Base-by-base conservation (phyloP, 1,140 invertebrate genomes). In the Parasteatoda tepidariorum region DNA sequence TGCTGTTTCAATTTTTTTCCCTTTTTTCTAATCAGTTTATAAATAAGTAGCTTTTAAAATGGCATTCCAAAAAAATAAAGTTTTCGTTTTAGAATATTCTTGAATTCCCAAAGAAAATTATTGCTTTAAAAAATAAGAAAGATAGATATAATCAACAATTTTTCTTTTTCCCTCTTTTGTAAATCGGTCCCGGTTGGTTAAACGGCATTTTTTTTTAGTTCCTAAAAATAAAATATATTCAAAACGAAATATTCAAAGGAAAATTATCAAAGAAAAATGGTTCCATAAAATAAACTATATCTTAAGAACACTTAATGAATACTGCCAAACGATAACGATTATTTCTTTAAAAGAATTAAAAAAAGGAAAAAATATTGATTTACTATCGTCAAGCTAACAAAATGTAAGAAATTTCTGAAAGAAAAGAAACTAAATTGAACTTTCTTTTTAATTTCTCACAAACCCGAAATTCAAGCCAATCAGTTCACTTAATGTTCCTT, bases 381-480 rank as follows among this genome's bases (percentile, higher is more conserved):
- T 26, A 64, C 38, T 68, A 79, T 68, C 22, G 34, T 24, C 31
- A 33, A 61, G 33, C 28, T 13, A 57, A 55, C 24, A 66, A 33
- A 64, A 66, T 55, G 54, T n/a, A 79, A 64, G 34, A 64, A 26
- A 41, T 67, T 34, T 62, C 38, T 26, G 22, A 78, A 28, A n/a
- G 48, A 64, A 55, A 33, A 38, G 30, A 67, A 61, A 67, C 57
- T 64, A 68, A 82, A 82, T 68, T 79, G 78, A 67, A 82, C 78
- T 82, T 71, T 55, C 68, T 70, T 82, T 82, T 67, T 82, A 82
- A 82, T 82, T 82, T 67, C 48, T 79, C 59, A 28, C 64, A 82
- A 62, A 9, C 76, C 76, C 66, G 67, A 82, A 82, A 82, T 82
- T 82, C 78, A 71, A 82, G 61, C 78, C 78, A 82, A 82, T 82